phyloP scores from a whole-genome alignment of 2,113 vertebrate species.

The Tragelaphus buxtoni region DNA sequence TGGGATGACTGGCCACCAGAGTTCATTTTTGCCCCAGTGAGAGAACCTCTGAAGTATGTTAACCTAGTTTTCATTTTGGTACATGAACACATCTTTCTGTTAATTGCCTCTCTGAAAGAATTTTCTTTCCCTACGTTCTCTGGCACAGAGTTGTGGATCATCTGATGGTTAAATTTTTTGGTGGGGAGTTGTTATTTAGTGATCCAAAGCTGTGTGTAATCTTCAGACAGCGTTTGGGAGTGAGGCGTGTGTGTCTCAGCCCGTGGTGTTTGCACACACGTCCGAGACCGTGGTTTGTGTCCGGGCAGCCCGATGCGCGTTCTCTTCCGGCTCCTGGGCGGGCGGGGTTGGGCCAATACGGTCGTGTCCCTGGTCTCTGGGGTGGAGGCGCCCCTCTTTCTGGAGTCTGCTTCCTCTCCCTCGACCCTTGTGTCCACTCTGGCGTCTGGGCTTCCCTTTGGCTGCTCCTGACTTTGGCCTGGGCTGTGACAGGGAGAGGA shows the following conservation, averaged over 20 bases:
- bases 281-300: fast-evolving
- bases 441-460: background rate
- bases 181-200: background rate
- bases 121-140: background rate
- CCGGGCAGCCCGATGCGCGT: fast-evolving
- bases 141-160: background rate
- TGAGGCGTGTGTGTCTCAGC: background rate
- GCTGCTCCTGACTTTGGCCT: background rate
- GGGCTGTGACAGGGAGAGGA: background rate
- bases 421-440: fast-evolving
- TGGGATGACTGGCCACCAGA: background rate
- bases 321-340: background rate
- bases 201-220: background rate
- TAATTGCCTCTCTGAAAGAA: background rate
- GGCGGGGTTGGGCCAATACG: background rate
- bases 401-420: background rate
- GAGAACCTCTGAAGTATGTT: background rate
- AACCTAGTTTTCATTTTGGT: background rate
- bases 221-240: background rate
- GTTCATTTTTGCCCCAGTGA: background rate
- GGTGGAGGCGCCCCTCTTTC: background rate
- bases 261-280: fast-evolving
- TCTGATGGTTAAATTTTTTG: background rate
- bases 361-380: fast-evolving
- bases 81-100: background rate